A percentile compares a stretch with the other conserved stretches of the same genome.
Evolutionary conservation across 2,113 vertebrate genomes (phyloP).

Genomic region (Centrocercus urophasianus): DNA sequence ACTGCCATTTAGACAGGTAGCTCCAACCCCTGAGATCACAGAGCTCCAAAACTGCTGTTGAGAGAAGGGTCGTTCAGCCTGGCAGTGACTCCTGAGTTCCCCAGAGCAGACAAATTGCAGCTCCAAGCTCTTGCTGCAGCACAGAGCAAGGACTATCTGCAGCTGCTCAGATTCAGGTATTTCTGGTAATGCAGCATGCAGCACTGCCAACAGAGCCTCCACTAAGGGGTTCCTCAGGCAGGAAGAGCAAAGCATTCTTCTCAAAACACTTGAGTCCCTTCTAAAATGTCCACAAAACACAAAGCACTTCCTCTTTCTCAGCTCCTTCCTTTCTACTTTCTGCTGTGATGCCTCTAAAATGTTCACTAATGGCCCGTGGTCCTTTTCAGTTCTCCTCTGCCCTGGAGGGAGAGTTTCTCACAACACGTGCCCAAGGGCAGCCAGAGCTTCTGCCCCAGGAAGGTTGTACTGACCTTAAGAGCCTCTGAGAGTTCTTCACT

Average conservation of each 20-base stretch:
- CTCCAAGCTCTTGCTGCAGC: background rate
- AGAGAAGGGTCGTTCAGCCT: background rate
- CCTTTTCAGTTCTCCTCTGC: background rate
- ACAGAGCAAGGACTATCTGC: background rate
- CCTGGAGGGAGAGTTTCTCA: background rate
- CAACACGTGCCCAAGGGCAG: background rate
- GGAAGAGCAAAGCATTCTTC: background rate
- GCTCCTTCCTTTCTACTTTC: background rate
- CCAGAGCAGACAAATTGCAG: background rate
- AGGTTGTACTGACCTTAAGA: slow-evolving; percentile 66
- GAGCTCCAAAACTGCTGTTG: background rate
- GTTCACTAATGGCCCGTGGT: background rate
- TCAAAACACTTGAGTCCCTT: background rate
- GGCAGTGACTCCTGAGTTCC: background rate
- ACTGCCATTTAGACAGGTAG: background rate
- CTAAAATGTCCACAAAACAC: background rate
- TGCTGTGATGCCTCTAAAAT: background rate
- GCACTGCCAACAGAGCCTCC: background rate
- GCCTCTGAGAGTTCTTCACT: background rate
- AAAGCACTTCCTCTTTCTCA: background rate
- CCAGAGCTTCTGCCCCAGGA: background rate
- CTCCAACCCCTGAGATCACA: background rate
- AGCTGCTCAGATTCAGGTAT: background rate
- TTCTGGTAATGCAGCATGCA: background rate
- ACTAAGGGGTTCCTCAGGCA: background rate